Evolutionary conservation across 2,888 invertebrate species (phyloP).

Genomic region (Agrotis ipsilon): DNA sequence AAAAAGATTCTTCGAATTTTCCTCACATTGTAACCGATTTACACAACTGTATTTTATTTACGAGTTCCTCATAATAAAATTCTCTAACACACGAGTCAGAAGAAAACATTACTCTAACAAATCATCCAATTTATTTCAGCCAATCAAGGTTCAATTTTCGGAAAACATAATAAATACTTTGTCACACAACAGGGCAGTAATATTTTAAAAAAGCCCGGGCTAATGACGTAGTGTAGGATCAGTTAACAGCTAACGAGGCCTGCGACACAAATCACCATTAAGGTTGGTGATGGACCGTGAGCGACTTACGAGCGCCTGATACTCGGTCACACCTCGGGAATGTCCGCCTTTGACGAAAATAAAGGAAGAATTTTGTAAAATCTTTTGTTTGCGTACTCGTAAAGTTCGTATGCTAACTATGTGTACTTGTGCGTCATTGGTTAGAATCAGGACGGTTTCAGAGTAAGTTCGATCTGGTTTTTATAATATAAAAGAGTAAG

Average conservation of each 20-base stretch:
- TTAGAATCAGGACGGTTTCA: no score
- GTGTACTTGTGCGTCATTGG: no score
- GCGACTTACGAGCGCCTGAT: conserved; percentile 42
- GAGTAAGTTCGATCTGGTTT: no score
- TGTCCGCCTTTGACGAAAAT: conserved; percentile 26
- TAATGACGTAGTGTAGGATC: conserved; percentile 75
- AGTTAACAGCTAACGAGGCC: conserved; percentile 83
- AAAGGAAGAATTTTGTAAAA: neutral
- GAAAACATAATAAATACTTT: conserved; percentile 28
- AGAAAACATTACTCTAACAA: neutral
- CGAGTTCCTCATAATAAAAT: no score
- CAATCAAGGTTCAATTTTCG: conserved; percentile 7
- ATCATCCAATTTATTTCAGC: conserved; percentile 4
- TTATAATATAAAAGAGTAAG: no score
- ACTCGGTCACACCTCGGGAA: conserved; percentile 19
- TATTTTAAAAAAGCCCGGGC: conserved; percentile 49
- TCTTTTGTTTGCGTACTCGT: neutral
- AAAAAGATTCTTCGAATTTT: no score
- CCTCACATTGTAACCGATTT: no score
- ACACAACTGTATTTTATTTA: no score
- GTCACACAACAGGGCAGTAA: conserved; percentile 11
- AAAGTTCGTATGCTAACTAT: no score
- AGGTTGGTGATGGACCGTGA: conserved; percentile 77
- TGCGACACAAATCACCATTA: conserved; percentile 88
- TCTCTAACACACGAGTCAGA: no score